Percentiles rank a stretch among this genome's conserved stretches.
These are phyloP conservation scores for Spheniscus mendiculus DNA, from an alignment of 2,113 vertebrate species.

Conservation along the genomic window DNA sequence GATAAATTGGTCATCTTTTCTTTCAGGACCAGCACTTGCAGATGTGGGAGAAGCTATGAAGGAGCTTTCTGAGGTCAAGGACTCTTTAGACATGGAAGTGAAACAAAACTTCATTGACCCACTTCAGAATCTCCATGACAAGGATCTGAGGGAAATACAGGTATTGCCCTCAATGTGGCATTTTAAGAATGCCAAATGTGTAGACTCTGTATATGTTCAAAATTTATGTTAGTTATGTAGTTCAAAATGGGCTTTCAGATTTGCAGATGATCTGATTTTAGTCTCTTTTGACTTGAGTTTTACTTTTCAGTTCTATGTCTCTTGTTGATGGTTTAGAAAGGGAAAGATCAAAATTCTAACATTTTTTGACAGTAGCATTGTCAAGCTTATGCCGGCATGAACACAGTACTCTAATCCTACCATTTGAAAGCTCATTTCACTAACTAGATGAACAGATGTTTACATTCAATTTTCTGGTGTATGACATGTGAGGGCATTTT, in stretches of 20 bases:
- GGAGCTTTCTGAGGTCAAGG: slow-evolving; percentile 95
- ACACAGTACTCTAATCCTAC: background rate
- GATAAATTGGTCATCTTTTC: background rate
- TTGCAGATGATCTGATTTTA: background rate
- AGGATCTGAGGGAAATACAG: slow-evolving; percentile 97
- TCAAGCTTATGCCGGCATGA: background rate
- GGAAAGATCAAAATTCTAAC: background rate
- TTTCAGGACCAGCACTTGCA: slow-evolving; percentile 86
- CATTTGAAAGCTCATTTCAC: background rate
- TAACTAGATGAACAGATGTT: background rate
- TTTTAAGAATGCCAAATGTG: background rate
- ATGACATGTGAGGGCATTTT: background rate
- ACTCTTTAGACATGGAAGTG: slow-evolving; percentile 96
- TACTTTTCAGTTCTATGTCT: background rate
- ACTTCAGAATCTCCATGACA: slow-evolving; percentile 95
- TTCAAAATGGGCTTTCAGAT: background rate
- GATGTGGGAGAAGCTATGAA: slow-evolving; percentile 93
- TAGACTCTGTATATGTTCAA: background rate
- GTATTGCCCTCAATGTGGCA: slow-evolving; percentile 55
- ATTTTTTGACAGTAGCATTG: background rate
- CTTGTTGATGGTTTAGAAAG: background rate
- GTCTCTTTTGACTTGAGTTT: background rate
- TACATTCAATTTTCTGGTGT: background rate
- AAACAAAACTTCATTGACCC: slow-evolving; percentile 99
- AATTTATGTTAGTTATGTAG: background rate